A percentile compares a stretch with the other conserved stretches of the same genome.
Evolutionary conservation across 2,113 vertebrate genomes (phyloP).

Genomic region (Coturnix japonica): DNA sequence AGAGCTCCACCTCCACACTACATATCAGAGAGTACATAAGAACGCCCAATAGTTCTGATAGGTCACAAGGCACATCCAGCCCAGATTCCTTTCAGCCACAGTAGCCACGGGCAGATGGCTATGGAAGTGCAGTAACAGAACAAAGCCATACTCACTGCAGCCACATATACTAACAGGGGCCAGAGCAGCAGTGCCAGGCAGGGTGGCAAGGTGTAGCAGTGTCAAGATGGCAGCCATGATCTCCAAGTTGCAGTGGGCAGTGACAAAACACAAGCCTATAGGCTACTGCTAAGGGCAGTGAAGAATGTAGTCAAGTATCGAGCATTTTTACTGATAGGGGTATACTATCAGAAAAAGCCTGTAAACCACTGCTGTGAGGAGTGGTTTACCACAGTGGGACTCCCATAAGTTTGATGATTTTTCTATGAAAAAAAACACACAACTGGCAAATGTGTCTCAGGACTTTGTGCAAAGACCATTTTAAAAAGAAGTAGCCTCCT

Average conservation of each 20-base stretch:
- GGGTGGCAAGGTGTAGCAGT: background rate
- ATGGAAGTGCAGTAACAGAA: background rate
- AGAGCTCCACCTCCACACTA: background rate
- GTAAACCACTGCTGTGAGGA: background rate
- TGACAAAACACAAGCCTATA: accelerated
- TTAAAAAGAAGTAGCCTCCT: background rate
- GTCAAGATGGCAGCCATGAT: background rate
- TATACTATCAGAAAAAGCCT: background rate
- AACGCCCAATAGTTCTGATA: background rate
- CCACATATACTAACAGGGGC: background rate
- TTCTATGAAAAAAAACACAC: background rate
- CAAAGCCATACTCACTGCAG: accelerated
- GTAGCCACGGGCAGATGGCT: background rate
- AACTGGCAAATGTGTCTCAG: background rate
- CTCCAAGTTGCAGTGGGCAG: background rate
- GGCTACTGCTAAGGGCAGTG: background rate
- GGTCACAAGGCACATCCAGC: background rate
- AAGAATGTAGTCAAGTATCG: background rate
- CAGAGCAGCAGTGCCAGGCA: accelerated
- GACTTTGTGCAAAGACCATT: background rate
- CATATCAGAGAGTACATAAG: accelerated
- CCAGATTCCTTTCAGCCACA: background rate
- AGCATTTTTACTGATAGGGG: background rate
- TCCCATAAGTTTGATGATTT: background rate
- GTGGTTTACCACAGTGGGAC: background rate